Base-by-base conservation (phyloP, 2,888 invertebrate species). In the Laspeyria flexula region DNA sequence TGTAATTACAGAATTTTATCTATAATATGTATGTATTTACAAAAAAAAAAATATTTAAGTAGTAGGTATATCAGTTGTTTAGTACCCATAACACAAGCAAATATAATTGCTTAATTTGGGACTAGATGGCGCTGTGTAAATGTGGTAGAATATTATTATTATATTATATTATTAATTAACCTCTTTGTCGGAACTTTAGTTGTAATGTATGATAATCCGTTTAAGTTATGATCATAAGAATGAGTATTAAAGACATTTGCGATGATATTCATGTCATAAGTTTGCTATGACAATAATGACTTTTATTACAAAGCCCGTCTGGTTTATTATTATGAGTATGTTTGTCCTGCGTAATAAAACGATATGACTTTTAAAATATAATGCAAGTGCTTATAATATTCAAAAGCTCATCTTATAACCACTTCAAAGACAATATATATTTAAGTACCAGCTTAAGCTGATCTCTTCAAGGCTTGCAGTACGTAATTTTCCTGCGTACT, bases 211-310 rank as follows among this genome's bases (percentile, higher is more conserved):
- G 11, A 11, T 30, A 1, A 30, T 30, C 30, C 30, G 30, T 30
- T n/a, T 1, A 41, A 6, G 5, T 29, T 3, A 29, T 13, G 12
- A 45, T 43, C 31, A 34, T 50, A 53, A 48, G 30, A 57, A 62
- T 40, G 37, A 53, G 42, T 46, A 53, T 61, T 50, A 60, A 61
- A 52, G 33, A 47, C 33, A 4, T 42, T 52, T 18, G 57, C 53
- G 38, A 58, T 46, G 39, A 66, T 66, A 62, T 49, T 46, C 43
- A 46, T 44, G 38, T 38, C 52, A 38, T 50, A 66, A 46, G 40
- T 53, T n/a, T 21, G 25, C 35, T 29, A 47, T 58, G 59, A 68
- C 54, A 64, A 45, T 55, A 51, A 67, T 49, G 46, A 37, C 44
- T 49, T 40, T 53, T 56, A 65, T 54, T 39, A 40, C 46, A 50